Conservation (phyloP, 2,888 invertebrate species). For the Xestia c-nigrum region DNA sequence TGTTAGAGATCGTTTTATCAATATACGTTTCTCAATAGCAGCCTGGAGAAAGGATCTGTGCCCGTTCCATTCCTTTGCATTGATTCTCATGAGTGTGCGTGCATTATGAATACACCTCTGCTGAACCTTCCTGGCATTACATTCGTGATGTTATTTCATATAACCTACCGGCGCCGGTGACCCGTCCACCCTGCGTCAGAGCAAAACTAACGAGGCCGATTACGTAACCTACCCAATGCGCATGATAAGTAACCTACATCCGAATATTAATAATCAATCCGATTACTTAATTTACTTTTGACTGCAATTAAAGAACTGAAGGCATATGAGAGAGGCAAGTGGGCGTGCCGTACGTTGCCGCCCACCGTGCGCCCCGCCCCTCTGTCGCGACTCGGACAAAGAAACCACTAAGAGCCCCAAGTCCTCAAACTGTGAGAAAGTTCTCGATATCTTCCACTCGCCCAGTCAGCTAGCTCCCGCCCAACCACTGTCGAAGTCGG, state of each 20-base stretch:
- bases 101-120: not conserved
- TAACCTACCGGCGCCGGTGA: not conserved
- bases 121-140: not conserved
- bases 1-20: not conserved
- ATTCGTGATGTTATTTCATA: not conserved
- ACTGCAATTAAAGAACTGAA: not conserved
- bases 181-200: too few relatives aligned
- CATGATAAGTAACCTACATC: not conserved
- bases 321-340: constrained; percentile 13
- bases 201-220: not conserved
- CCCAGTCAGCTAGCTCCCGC: not conserved
- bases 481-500: not conserved
- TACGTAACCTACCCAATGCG: not conserved
- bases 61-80: not conserved
- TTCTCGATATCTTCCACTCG: not conserved
- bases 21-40: not conserved
- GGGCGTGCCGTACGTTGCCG: constrained; percentile 54
- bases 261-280: not conserved
- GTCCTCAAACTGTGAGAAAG: not conserved
- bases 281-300: not conserved
- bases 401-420: constrained; percentile 8
- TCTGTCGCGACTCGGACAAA: constrained; percentile 14
- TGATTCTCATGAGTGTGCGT: not conserved
- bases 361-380: constrained; percentile 57
- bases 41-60: not conserved